Percentiles rank a stretch among this genome's conserved stretches.
These are phyloP conservation scores for Pomacea maculata DNA, from an alignment of 1,140 invertebrate genomes.

Conservation along the genomic window DNA sequence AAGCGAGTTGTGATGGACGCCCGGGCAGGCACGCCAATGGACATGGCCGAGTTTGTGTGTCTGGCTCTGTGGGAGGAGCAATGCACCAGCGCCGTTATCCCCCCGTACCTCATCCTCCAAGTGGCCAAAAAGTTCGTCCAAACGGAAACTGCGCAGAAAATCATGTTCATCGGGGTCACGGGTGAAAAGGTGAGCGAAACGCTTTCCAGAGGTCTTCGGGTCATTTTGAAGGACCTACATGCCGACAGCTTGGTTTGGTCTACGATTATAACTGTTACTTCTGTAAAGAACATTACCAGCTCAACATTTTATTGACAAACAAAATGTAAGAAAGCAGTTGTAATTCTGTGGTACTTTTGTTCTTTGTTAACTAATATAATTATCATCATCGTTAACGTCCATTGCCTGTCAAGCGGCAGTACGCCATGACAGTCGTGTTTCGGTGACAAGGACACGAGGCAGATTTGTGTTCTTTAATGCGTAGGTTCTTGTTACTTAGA, in stretches of 20 bases:
- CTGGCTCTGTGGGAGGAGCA: neutral
- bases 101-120: neutral
- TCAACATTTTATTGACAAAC: too few relatives aligned
- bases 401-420: too few relatives aligned
- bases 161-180: neutral
- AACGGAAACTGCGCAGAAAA: neutral
- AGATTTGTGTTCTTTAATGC: too few relatives aligned
- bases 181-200: constrained; percentile 2
- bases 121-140: constrained; percentile 4
- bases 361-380: neutral
- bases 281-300: neutral
- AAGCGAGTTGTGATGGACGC: constrained; percentile 13
- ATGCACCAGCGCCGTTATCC: neutral
- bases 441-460: too few relatives aligned
- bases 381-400: too few relatives aligned
- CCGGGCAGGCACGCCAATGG: neutral
- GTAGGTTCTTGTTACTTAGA: too few relatives aligned
- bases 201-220: neutral
- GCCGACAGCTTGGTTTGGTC: neutral
- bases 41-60: neutral
- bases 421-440: too few relatives aligned
- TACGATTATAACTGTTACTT: neutral
- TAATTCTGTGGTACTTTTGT: neutral
- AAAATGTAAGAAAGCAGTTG: neutral
- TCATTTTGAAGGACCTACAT: neutral